Percentiles rank a stretch among this genome's conserved stretches.
phyloP scores from a whole-genome alignment of 2,113 vertebrate species.

The Saguinus midas region DNA sequence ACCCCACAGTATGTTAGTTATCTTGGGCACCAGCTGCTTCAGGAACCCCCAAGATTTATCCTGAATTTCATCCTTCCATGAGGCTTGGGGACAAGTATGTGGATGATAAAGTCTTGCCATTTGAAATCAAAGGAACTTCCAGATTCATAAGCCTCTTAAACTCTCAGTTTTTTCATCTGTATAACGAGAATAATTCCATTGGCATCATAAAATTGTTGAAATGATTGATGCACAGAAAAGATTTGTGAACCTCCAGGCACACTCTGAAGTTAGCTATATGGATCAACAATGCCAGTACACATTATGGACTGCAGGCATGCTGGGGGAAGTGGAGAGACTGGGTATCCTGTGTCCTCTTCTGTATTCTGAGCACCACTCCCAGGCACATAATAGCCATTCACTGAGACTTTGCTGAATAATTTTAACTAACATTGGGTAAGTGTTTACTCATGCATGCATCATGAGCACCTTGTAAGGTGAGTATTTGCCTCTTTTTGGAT shows the following conservation, averaged over 20 bases:
- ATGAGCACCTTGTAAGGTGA: not conserved
- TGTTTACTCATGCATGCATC: not conserved
- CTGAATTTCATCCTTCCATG: not conserved
- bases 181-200: not conserved
- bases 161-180: not conserved
- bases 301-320: not conserved
- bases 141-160: not conserved
- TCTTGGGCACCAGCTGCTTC: not conserved
- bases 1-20: accelerated
- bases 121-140: not conserved
- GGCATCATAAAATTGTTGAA: not conserved
- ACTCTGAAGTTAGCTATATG: not conserved
- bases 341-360: not conserved
- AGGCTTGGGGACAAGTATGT: not conserved
- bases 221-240: not conserved
- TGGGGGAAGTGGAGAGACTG: not conserved
- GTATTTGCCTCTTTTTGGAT: not conserved
- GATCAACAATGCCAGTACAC: not conserved
- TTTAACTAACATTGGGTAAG: not conserved
- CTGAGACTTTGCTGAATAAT: not conserved
- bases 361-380: not conserved
- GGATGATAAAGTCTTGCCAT: not conserved
- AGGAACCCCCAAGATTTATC: not conserved
- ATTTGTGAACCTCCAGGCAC: not conserved
- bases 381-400: not conserved